Evolutionary conservation across 2,888 invertebrate species (phyloP).

Genomic region (Drosophila koepferae): DNA sequence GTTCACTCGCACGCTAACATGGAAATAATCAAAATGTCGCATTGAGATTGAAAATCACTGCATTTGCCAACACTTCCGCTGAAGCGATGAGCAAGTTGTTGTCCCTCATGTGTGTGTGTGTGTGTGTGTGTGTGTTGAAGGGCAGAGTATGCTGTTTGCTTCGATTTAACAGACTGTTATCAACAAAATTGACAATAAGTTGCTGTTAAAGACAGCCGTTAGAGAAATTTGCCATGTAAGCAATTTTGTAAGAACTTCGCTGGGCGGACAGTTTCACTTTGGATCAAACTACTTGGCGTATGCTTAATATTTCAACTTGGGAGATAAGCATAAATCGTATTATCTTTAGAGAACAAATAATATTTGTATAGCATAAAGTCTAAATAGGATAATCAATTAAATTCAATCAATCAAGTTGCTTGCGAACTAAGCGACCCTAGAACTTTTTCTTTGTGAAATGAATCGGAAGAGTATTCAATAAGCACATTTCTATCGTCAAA

Average conservation of each 20-base stretch:
- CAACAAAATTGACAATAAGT: slow-evolving; percentile 80
- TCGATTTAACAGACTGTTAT: slow-evolving; percentile 65
- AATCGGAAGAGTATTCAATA: slow-evolving; percentile 29
- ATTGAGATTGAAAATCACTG: slow-evolving; percentile 81
- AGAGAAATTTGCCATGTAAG: slow-evolving; percentile 76
- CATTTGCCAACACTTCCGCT: slow-evolving; percentile 81
- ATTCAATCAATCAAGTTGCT: background rate
- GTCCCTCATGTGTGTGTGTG: slow-evolving; percentile 32
- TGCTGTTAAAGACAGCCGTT: slow-evolving; percentile 78
- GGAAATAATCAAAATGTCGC: slow-evolving; percentile 81
- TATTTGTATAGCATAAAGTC: background rate
- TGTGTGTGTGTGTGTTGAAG: slow-evolving; percentile 8
- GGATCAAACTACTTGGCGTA: slow-evolving; percentile 26
- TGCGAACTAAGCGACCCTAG: background rate
- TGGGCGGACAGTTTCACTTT: slow-evolving; percentile 25
- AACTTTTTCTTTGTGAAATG: background rate
- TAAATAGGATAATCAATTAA: background rate
- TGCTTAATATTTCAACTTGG: slow-evolving; percentile 39
- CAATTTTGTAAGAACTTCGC: slow-evolving; percentile 62
- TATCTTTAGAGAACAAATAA: background rate
- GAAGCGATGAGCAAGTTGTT: slow-evolving; percentile 80
- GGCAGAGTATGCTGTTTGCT: slow-evolving; percentile 5
- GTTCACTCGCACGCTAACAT: slow-evolving; percentile 74
- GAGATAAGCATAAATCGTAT: background rate
- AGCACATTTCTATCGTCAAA: slow-evolving; percentile 17